Conservation (phyloP, 1,140 invertebrate genomes). For the Diachasmimorpha longicaudata region DNA sequence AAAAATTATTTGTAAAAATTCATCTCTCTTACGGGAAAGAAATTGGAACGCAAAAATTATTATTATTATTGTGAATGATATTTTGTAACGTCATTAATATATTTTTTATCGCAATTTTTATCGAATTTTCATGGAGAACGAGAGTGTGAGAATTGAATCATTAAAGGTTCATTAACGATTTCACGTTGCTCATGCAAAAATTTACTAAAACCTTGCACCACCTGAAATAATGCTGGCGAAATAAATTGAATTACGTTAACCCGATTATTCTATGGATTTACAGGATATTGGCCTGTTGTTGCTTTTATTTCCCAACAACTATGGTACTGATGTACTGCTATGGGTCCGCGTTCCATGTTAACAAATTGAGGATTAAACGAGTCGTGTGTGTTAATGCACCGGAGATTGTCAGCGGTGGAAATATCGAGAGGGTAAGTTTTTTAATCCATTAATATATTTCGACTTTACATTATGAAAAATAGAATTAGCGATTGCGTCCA, state of each 20-base stretch:
- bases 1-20: too few relatives aligned
- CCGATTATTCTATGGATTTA: constrained; percentile 36
- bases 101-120: too few relatives aligned
- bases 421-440: constrained; percentile 64
- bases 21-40: too few relatives aligned
- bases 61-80: too few relatives aligned
- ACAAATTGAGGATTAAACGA: constrained; percentile 75
- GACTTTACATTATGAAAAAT: too few relatives aligned
- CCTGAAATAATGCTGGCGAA: constrained; percentile 4
- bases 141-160: too few relatives aligned
- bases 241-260: neutral
- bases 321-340: constrained; percentile 92
- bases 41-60: too few relatives aligned
- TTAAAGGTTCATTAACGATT: too few relatives aligned
- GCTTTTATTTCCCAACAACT: constrained; percentile 86
- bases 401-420: constrained; percentile 59
- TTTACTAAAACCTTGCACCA: neutral
- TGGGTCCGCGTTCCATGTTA: constrained; percentile 85
- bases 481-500: too few relatives aligned
- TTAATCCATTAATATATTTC: neutral
- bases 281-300: constrained; percentile 81
- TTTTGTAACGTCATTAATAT: too few relatives aligned
- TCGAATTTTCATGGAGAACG: too few relatives aligned
- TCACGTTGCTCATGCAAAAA: neutral
- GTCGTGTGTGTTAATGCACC: constrained; percentile 59